Base-by-base conservation (phyloP, 2,797 vertebrate species). In the Arctocebus calabarensis region DNA sequence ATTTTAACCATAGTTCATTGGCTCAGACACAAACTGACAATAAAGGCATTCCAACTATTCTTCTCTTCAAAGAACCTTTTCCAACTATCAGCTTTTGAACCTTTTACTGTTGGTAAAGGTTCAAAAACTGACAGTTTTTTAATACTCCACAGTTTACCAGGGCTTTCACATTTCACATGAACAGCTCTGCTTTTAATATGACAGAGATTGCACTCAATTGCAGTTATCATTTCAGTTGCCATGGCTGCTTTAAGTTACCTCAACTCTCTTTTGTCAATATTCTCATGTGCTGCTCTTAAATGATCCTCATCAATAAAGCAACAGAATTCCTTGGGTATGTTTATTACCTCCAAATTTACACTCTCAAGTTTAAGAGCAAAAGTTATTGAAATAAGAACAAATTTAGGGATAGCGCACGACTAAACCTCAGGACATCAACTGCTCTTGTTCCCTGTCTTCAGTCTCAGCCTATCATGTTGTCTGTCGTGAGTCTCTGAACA, bases 1-100 rank as follows among this genome's bases (percentile, higher is more conserved):
- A 71, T 92, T 90, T 91, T 77, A 74, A 25, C 37, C 43, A 77
- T 29, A 62, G 34, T n/a, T 95, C 78, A 70, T 17, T 82, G 73
- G 43, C 61, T 48, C 55, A 88, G 82, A 90, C 4, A 37, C 25
- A 90, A 52, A 52, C 25, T 75, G 61, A 83, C 43, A 68, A 5
- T 68, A 29, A 88, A 75, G 82, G 78, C 32, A 85, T 73, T 71
- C 43, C 55, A 91, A 83, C 84, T 22, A 90, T 70, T 45, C 37
- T 43, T n/a, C 9, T 40, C 48, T 64, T 77, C 57, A 94, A 89
- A 90, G 77, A 23, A 43, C 29, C 40, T 55, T 79, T 62, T 64
- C 34, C 59, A 83, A 52, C 48, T 52, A 52, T 45, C 45, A 45
- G 43, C n/a, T n/a, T n/a, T 43, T 43, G 43, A 43, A 43, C 43